phyloP scores from a whole-genome alignment of 2,797 vertebrate species.

The Parauchenoglanis punctatus region DNA sequence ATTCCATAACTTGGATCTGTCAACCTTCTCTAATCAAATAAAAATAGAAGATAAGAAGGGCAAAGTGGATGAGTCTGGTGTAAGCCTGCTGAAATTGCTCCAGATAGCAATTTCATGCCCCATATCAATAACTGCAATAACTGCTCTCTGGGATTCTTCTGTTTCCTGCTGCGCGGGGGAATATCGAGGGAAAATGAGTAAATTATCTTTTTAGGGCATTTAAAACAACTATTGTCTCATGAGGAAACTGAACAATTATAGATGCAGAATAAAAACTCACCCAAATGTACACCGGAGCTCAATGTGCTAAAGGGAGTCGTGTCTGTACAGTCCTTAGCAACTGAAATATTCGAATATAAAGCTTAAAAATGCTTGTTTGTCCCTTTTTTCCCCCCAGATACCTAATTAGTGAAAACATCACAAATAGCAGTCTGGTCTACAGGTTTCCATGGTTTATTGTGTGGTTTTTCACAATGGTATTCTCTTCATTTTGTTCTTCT shows the following conservation, averaged over 20 bases:
- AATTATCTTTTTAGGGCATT: slow-evolving; percentile 38
- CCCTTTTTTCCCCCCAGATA: background rate
- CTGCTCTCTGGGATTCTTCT: slow-evolving; percentile 13
- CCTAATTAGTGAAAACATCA: slow-evolving; percentile 24
- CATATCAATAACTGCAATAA: slow-evolving; percentile 49
- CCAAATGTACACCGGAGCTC: background rate
- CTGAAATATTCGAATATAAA: background rate
- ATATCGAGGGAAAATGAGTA: slow-evolving; percentile 12
- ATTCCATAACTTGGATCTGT: slow-evolving; percentile 19
- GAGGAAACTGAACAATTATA: slow-evolving; percentile 20
- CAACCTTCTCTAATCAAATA: slow-evolving; percentile 30
- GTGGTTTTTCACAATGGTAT: slow-evolving; percentile 7
- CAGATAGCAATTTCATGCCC: slow-evolving; percentile 34
- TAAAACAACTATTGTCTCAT: slow-evolving; percentile 18
- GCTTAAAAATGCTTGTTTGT: background rate
- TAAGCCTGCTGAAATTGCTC: slow-evolving; percentile 27
- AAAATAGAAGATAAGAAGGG: slow-evolving; percentile 21
- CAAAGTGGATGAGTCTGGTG: slow-evolving; percentile 1
- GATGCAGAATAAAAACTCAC: background rate
- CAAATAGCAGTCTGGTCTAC: background rate
- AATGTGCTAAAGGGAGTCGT: background rate
- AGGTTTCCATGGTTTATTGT: slow-evolving; percentile 32
- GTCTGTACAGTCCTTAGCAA: background rate
- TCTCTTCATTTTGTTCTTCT: background rate
- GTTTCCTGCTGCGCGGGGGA: background rate